Percentiles rank a stretch among this genome's conserved stretches.
These are phyloP conservation scores for Ochlodes sylvanus DNA, from an alignment of 2,888 invertebrate genomes.

Conservation along the genomic window DNA sequence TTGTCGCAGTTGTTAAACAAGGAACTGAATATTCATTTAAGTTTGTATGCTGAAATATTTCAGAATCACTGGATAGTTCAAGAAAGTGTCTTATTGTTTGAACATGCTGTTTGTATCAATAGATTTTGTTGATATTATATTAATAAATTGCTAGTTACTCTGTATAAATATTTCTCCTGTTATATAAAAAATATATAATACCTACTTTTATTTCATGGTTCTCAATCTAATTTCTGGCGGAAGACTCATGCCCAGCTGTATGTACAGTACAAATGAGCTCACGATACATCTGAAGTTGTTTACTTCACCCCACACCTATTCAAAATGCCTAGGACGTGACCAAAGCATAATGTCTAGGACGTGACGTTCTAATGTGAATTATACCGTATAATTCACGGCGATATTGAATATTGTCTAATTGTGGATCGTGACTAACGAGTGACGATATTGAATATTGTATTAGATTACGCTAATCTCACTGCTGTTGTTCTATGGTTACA, in stretches of 20 bases:
- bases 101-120: too few relatives aligned
- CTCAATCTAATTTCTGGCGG: too few relatives aligned
- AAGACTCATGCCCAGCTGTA: background rate
- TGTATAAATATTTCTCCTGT: too few relatives aligned
- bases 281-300: background rate
- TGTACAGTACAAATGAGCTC: background rate
- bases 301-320: constrained; percentile 7
- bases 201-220: too few relatives aligned
- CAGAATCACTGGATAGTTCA: too few relatives aligned
- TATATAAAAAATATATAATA: too few relatives aligned
- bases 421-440: background rate
- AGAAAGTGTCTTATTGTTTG: too few relatives aligned
- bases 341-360: constrained; percentile 6
- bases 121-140: too few relatives aligned
- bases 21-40: background rate
- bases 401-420: background rate
- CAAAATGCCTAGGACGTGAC: constrained; percentile 14
- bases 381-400: background rate
- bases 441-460: background rate
- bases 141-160: too few relatives aligned
- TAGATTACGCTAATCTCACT: background rate
- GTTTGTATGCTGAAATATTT: too few relatives aligned
- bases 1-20: background rate
- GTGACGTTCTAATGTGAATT: background rate
- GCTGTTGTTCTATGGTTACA: too few relatives aligned